These are phyloP conservation scores for Scaptodrosophila lebanonensis DNA, from an alignment of 1,140 invertebrate species.

Conservation along the genomic window DNA sequence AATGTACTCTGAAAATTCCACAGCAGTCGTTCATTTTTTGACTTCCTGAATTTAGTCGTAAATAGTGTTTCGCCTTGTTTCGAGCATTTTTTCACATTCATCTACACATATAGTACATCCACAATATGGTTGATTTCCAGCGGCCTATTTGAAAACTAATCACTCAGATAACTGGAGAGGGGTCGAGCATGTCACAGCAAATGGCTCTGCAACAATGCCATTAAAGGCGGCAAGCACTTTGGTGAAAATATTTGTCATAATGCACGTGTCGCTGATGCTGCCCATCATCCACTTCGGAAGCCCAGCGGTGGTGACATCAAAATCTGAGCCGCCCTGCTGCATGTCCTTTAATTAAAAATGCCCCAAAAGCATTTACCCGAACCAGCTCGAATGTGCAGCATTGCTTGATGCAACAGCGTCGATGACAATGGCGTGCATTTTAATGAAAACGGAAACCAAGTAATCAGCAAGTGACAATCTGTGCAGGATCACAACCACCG, in stretches of 20 bases:
- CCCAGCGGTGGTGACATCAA: slow-evolving; percentile 48
- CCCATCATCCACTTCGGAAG: slow-evolving; percentile 38
- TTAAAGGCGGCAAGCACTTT: too few species aligned
- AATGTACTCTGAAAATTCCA: too few species aligned
- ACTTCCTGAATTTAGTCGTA: too few species aligned
- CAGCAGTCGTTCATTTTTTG: too few species aligned
- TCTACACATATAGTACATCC: too few species aligned
- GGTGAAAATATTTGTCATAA: slow-evolving; percentile 64
- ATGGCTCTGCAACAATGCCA: too few species aligned
- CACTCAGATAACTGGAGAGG: too few species aligned
- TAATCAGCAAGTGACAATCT: slow-evolving; percentile 70
- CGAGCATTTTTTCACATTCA: too few species aligned
- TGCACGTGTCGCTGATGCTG: slow-evolving; percentile 49
- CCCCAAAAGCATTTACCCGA: slow-evolving; percentile 71
- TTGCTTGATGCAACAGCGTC: slow-evolving; percentile 39
- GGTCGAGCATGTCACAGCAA: too few species aligned
- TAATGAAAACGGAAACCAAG: slow-evolving; percentile 71
- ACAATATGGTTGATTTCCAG: too few species aligned
- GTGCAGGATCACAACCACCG: slow-evolving; percentile 23
- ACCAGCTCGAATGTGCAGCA: slow-evolving; percentile 21
- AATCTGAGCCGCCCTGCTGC: slow-evolving; percentile 42
- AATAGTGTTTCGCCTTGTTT: too few species aligned
- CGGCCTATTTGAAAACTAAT: too few species aligned
- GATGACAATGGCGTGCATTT: slow-evolving; percentile 46
- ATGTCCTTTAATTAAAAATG: slow-evolving; percentile 73